These are phyloP conservation scores for Rhyzopertha dominica DNA, from an alignment of 1,140 invertebrate genomes.

Conservation along the genomic window DNA sequence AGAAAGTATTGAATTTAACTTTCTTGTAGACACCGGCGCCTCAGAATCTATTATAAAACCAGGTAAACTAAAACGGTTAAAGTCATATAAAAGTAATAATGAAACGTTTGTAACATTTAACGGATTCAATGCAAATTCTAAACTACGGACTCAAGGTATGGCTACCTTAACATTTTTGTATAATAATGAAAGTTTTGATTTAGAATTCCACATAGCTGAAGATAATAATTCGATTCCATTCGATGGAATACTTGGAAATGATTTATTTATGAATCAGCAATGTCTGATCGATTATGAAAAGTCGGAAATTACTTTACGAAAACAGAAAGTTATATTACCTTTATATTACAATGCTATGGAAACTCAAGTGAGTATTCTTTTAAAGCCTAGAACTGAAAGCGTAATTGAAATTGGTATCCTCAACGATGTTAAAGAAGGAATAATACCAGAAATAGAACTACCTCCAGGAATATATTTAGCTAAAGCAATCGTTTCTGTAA, in stretches of 20 bases:
- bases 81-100: slow-evolving; percentile 9
- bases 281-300: slow-evolving; percentile 8
- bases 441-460: slow-evolving; percentile 15
- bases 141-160: slow-evolving; percentile 1
- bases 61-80: slow-evolving; percentile 10
- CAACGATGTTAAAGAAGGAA: slow-evolving; percentile 20
- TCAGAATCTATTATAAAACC: slow-evolving; percentile 16
- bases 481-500: slow-evolving; percentile 12
- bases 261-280: slow-evolving; percentile 13
- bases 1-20: slow-evolving; percentile 15
- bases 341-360: too few relatives aligned
- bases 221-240: slow-evolving; percentile 13
- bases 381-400: slow-evolving; percentile 11
- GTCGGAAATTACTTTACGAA: background rate
- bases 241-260: slow-evolving; percentile 23
- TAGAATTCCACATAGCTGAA: slow-evolving; percentile 19
- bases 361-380: too few relatives aligned
- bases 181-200: slow-evolving; percentile 5
- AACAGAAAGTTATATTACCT: background rate
- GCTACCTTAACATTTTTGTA: background rate
- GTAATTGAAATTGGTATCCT: slow-evolving; percentile 16
- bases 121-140: slow-evolving; percentile 10
- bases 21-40: slow-evolving; percentile 21
- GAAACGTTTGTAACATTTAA: slow-evolving; percentile 13
- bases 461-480: slow-evolving; percentile 17